phyloP scores from a whole-genome alignment of 2,888 invertebrate genomes.

The Metopia argyrocephala region DNA sequence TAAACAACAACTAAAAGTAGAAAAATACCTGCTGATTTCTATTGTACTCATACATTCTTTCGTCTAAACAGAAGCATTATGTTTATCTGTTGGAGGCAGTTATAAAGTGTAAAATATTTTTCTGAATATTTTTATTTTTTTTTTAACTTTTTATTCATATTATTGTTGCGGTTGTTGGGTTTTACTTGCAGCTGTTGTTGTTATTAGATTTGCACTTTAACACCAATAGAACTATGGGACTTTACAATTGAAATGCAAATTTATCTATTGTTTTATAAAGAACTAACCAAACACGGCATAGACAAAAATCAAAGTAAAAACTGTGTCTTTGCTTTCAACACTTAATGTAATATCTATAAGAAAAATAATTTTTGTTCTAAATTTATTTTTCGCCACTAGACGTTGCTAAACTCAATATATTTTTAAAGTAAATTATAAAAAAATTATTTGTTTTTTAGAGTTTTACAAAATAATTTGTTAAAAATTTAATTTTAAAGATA shows the following conservation, averaged over 20 bases:
- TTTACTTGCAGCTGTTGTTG: conserved; percentile 1
- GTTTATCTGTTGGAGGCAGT: conserved; percentile 60
- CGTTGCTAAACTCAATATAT: too few species aligned
- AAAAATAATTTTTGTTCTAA: too few species aligned
- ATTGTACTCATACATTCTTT: conserved; percentile 57
- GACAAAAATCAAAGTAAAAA: too few species aligned
- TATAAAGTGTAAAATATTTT: conserved; percentile 53
- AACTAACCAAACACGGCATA: too few species aligned
- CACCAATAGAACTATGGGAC: not conserved
- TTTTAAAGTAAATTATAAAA: too few species aligned
- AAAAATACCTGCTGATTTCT: conserved; percentile 59
- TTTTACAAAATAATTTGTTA: too few species aligned
- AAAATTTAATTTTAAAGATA: too few species aligned
- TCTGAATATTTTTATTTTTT: conserved; percentile 1
- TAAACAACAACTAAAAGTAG: conserved; percentile 13
- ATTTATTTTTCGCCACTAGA: too few species aligned
- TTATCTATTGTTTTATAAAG: too few species aligned
- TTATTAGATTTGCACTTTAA: not conserved
- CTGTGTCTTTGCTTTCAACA: too few species aligned
- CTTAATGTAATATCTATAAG: too few species aligned
- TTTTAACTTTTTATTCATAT: not conserved
- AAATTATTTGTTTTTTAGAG: too few species aligned
- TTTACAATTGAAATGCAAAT: not conserved
- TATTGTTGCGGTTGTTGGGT: conserved; percentile 5
- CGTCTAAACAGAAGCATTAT: conserved; percentile 38